Base-by-base conservation (phyloP, 2,797 vertebrate species). In the Chaenodraco wilsoni region DNA sequence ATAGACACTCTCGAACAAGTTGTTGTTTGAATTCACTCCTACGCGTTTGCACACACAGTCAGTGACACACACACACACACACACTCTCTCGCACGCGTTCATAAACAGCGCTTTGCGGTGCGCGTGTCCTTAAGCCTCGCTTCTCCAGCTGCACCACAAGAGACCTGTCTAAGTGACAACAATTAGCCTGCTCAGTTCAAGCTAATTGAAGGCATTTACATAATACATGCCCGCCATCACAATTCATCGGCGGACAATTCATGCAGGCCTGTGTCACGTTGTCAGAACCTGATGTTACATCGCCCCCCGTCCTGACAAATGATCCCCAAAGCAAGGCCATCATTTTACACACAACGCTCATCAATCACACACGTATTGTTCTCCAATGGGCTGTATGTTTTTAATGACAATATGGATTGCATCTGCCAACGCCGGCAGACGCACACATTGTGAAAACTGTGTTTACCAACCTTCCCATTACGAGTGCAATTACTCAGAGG, bases 141-240 rank as follows among this genome's bases (percentile, higher is more conserved):
- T 79, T 70, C 72, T 81, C 76, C 62, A 79, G 81, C 86, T 88
- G 74, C 69, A 62, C 72, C 86, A 84, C 85, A 63, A 87, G 88
- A 90, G 89, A 89, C 82, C 84, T 73, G 83, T 85, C 81, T 82
- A 83, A 87, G 75, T 91, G 90, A 89, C 90, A 91, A 92, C 90
- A 93, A 93, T 93, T 94, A 94, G 87, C 88, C 85, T 9, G 68
- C 91, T 92, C 85, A 76, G 87, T 93, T 93, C 88, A 91, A 83
- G 82, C 78, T 88, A 91, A 94, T 92, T 94, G 76, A 88, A 90
- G 78, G 82, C 56, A 93, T 94, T 93, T 92, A 68, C 86, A 93
- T 88, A 92, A 91, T 89, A 80, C 87, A 88, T 51, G 85, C 72
- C 73, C 76, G 76, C 82, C 79, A 85, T 86, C 73, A 68, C 74